phyloP scores from a whole-genome alignment of 2,888 invertebrate species.

The Latrodectus elegans region DNA sequence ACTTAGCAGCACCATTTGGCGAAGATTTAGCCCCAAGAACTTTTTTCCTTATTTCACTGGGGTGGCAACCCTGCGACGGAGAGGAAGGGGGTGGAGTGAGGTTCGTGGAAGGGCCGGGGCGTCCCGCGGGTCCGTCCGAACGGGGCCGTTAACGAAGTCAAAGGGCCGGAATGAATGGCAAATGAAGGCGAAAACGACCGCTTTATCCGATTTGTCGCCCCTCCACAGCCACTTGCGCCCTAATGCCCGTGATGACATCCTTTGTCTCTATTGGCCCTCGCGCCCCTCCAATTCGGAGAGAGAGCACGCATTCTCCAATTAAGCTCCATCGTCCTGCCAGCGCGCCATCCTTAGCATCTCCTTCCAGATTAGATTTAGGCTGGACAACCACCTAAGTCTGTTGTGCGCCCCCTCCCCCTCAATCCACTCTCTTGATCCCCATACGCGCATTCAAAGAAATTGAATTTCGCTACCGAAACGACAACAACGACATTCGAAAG shows the following conservation, averaged over 20 bases:
- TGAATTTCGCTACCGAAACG: slow-evolving; percentile 3
- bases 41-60: slow-evolving; percentile 1
- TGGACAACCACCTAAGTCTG: slow-evolving; percentile 23
- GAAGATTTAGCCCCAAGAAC: neutral
- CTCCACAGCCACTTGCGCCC: slow-evolving; percentile 32
- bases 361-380: slow-evolving; percentile 30
- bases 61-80: slow-evolving; percentile 43
- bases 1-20: slow-evolving; percentile 3
- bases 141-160: slow-evolving; percentile 67
- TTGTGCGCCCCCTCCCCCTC: neutral
- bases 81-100: neutral
- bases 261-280: slow-evolving; percentile 59
- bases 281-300: slow-evolving; percentile 9
- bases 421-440: neutral
- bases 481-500: neutral
- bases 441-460: neutral
- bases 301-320: slow-evolving; percentile 45
- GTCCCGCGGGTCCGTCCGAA: slow-evolving; percentile 49
- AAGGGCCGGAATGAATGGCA: slow-evolving; percentile 67
- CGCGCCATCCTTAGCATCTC: slow-evolving; percentile 15
- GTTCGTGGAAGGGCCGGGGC: slow-evolving; percentile 22
- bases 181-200: slow-evolving; percentile 69
- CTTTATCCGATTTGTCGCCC: slow-evolving; percentile 68
- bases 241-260: slow-evolving; percentile 53
- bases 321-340: slow-evolving; percentile 8